Evolutionary conservation across 2,797 vertebrate genomes (phyloP), one percentile per base, ranked within the genome.

Genomic region (Sebastes ruberrimus): DNA sequence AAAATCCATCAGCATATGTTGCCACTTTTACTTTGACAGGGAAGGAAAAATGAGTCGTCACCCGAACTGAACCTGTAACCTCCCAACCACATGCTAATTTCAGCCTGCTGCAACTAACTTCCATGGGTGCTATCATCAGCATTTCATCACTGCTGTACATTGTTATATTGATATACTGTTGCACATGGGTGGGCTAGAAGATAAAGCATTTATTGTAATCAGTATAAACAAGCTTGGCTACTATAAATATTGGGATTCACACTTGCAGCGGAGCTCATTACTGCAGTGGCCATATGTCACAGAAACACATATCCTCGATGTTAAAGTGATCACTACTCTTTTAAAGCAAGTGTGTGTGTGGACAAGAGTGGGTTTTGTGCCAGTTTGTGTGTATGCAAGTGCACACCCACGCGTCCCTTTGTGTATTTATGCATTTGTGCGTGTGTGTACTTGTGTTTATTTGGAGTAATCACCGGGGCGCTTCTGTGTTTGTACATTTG

Each of bases 401-500:
- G 5, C 62, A 16, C 27, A 32, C 65, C 49, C 71, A 68, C 56
- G 25, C 72, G 69, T 56, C 62, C 77, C 30, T 52, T 52, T 81
- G 75, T 65, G 63, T 60, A n/a, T 63, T 13, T 52, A 1, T 74
- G 38, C 5, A 7, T 66, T 11, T 32, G 61, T 56, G 49, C 10
- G 76, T 1, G 70, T 81, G 78, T 78, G 78, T 84, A 73, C 87
- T 42, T 76, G 83, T 93, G 91, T 93, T 93, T 93, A 93, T 94
- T 92, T 93, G 89, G 85, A 89, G 87, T 94, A 92, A 93, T 92
- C 90, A 93, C 76, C 57, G 71, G 78, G 78, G 80, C 71, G 86
- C 92, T 92, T 93, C 88, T 90, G 90, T 94, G 91, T 94, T 91
- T 93, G 92, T 92, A 92, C 88, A 86, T 93, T 88, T 83, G 84